phyloP scores from a whole-genome alignment of 2,113 vertebrate genomes.

The Equus przewalskii region DNA sequence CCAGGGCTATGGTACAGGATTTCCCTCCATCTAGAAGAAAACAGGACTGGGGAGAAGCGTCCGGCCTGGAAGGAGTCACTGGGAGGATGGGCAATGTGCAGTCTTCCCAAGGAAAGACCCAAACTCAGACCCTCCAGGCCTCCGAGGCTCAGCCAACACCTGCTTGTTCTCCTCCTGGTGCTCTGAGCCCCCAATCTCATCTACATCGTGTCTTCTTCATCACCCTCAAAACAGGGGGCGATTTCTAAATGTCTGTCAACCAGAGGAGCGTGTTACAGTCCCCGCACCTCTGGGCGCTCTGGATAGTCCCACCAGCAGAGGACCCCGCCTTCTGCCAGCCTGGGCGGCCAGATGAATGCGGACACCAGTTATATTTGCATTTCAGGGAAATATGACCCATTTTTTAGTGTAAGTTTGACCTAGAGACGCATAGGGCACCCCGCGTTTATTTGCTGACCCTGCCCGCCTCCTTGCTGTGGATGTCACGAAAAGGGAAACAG shows the following conservation, averaged over 20 bases:
- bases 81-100: fast-evolving
- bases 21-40: neutral
- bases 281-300: neutral
- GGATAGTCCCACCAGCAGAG: fast-evolving
- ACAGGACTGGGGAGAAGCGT: fast-evolving
- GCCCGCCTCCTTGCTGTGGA: neutral
- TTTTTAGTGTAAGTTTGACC: neutral
- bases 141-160: too few relatives aligned
- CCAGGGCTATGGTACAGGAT: fast-evolving
- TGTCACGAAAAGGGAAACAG: fast-evolving
- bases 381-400: neutral
- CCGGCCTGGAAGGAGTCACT: neutral
- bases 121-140: neutral
- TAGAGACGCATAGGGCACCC: neutral
- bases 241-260: neutral
- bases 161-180: fast-evolving
- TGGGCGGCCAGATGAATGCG: neutral
- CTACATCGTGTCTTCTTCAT: too few relatives aligned
- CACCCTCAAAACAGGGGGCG: neutral
- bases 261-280: fast-evolving
- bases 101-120: neutral
- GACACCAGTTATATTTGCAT: too few relatives aligned
- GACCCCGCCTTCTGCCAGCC: fast-evolving
- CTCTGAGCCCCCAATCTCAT: neutral
- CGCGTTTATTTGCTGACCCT: neutral